Evolutionary conservation across 2,113 vertebrate species (phyloP).

Genomic region (Odocoileus virginianus): DNA sequence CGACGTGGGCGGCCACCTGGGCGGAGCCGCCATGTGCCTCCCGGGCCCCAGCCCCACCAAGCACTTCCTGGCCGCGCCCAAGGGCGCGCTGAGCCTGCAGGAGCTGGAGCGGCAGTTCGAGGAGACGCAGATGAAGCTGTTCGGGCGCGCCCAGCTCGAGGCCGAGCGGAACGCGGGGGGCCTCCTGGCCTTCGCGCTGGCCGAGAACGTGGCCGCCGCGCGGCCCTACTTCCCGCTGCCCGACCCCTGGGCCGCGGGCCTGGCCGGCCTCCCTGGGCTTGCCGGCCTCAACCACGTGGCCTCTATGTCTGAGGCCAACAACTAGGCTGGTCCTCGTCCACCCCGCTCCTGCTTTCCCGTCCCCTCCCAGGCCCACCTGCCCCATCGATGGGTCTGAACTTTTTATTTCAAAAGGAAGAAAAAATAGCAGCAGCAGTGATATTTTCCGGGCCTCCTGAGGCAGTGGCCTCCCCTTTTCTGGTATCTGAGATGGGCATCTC

Average conservation of each 20-base stretch:
- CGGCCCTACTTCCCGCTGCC: slow-evolving; percentile 89
- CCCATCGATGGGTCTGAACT: not conserved
- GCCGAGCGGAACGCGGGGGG: slow-evolving; percentile 88
- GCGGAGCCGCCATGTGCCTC: slow-evolving; percentile 79
- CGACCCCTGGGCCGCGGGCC: slow-evolving; percentile 90
- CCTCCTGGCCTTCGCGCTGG: slow-evolving; percentile 90
- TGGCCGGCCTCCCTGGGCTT: slow-evolving; percentile 84
- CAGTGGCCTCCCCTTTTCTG: not conserved
- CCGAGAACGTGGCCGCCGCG: slow-evolving; percentile 86
- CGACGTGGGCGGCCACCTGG: slow-evolving; percentile 78
- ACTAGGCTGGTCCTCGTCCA: slow-evolving; percentile 74
- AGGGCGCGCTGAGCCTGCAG: slow-evolving; percentile 83
- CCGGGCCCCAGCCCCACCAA: slow-evolving; percentile 82
- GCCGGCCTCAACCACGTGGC: slow-evolving; percentile 83
- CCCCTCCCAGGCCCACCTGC: not conserved
- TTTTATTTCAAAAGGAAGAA: not conserved
- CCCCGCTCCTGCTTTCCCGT: not conserved
- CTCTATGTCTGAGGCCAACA: slow-evolving; percentile 90
- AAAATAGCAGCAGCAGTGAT: not conserved
- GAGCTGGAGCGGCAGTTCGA: slow-evolving; percentile 85
- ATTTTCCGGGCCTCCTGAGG: not conserved
- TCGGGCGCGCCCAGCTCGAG: slow-evolving; percentile 85
- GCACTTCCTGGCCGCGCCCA: slow-evolving; percentile 83
- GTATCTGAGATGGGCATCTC: not conserved
- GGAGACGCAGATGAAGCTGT: slow-evolving; percentile 86